phyloP scores from a whole-genome alignment of 2,888 invertebrate genomes.

The Boloria selene region DNA sequence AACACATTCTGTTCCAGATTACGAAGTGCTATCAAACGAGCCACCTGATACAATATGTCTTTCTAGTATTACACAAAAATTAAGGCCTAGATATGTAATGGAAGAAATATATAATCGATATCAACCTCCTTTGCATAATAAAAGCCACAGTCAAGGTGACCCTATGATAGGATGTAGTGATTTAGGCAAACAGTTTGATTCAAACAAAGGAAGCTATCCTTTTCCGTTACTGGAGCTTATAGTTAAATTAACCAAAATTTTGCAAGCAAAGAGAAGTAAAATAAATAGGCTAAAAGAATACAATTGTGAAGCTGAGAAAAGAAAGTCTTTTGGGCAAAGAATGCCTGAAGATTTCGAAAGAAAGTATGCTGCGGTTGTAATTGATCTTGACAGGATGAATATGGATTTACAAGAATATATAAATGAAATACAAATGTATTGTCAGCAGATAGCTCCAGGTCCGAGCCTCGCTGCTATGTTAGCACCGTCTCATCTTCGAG shows the following conservation, averaged over 20 bases:
- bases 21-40: conserved; percentile 96
- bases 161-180: conserved; percentile 85
- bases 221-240: conserved; percentile 92
- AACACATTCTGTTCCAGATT: conserved; percentile 97
- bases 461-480: conserved; percentile 93
- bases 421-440: conserved; percentile 91
- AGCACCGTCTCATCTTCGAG: conserved; percentile 93
- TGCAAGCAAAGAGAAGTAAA: conserved; percentile 91
- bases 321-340: conserved; percentile 89
- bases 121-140: conserved; percentile 59
- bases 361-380: conserved; percentile 92
- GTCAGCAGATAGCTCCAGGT: conserved; percentile 93
- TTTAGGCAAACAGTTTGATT: conserved; percentile 69
- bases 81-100: conserved; percentile 86
- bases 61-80: conserved; percentile 90
- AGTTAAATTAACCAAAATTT: conserved; percentile 92
- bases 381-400: conserved; percentile 96
- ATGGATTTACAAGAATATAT: conserved; percentile 92
- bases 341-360: conserved; percentile 94
- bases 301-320: conserved; percentile 95
- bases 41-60: conserved; percentile 94
- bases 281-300: conserved; percentile 90
- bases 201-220: conserved; percentile 90
- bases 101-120: conserved; percentile 80
- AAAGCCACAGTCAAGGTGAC: conserved; percentile 83